Evolutionary conservation across 2,888 invertebrate species (phyloP).

Genomic region (Pristionchus entomophagus): DNA sequence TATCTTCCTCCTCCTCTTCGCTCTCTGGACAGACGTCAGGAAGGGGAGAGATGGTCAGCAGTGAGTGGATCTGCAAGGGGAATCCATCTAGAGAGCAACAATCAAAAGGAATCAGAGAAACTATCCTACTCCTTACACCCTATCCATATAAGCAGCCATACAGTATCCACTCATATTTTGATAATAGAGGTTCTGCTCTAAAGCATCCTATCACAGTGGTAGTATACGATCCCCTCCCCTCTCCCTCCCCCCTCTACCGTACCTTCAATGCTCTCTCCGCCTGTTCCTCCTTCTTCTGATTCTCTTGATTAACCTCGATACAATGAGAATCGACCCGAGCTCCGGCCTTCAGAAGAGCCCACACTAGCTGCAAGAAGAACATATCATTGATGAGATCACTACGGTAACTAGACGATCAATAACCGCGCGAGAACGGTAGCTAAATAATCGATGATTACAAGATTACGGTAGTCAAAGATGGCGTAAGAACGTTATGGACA

Average conservation of each 20-base stretch:
- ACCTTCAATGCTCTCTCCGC: neutral
- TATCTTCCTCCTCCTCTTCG: conserved; percentile 19
- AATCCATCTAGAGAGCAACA: too few relatives aligned
- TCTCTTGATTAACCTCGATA: neutral
- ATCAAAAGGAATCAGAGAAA: too few relatives aligned
- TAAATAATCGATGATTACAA: neutral
- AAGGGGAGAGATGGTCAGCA: neutral
- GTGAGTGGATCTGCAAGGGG: neutral
- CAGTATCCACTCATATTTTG: too few relatives aligned
- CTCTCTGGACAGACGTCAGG: conserved; percentile 37
- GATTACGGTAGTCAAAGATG: neutral
- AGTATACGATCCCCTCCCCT: neutral
- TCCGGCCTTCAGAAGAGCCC: conserved; percentile 32
- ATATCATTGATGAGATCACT: neutral
- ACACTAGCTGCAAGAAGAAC: conserved; percentile 38
- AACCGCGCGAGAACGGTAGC: neutral
- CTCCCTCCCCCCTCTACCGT: neutral
- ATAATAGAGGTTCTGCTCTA: too few relatives aligned
- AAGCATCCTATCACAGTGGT: too few relatives aligned
- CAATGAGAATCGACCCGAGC: neutral
- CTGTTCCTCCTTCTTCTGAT: neutral
- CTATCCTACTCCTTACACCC: too few relatives aligned
- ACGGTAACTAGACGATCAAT: neutral
- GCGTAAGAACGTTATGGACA: neutral
- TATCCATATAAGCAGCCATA: too few relatives aligned